A percentile compares a stretch with the other conserved stretches of the same genome.
phyloP scores from a whole-genome alignment of 2,797 vertebrate genomes.

The Gastrophryne carolinensis region DNA sequence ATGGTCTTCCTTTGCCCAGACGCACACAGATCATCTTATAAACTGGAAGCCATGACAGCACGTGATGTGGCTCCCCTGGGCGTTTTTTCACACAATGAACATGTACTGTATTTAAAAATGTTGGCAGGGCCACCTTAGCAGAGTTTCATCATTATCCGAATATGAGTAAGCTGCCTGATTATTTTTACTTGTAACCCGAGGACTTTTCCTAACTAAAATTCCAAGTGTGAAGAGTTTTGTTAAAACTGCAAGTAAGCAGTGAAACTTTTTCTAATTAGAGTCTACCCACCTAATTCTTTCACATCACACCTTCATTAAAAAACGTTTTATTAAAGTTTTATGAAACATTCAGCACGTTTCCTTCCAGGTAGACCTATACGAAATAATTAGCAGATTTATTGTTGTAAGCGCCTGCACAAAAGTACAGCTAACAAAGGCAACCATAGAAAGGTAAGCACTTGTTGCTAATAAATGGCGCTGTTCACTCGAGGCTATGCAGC shows the following conservation, averaged over 20 bases:
- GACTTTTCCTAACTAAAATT: neutral
- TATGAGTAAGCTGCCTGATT: too few species aligned
- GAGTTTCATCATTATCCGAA: too few species aligned
- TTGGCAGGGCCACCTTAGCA: too few species aligned
- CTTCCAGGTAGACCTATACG: constrained; percentile 20
- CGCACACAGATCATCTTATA: too few species aligned
- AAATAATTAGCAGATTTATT: constrained; percentile 34
- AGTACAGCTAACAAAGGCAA: constrained; percentile 3
- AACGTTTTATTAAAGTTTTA: constrained; percentile 27
- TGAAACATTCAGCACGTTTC: constrained; percentile 29
- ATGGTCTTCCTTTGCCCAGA: too few species aligned
- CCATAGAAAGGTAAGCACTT: neutral
- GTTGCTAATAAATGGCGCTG: constrained; percentile 1
- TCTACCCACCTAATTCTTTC: constrained; percentile 13
- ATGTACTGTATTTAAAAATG: too few species aligned
- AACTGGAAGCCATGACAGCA: too few species aligned
- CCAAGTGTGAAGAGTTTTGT: neutral
- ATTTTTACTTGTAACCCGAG: neutral
- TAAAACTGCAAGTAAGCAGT: neutral
- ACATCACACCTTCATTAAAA: constrained; percentile 35
- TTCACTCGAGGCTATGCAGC: constrained; percentile 24
- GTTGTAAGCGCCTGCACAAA: constrained; percentile 26
- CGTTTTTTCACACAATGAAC: too few species aligned
- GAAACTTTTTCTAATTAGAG: constrained; percentile 11
- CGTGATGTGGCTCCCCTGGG: too few species aligned